Conservation (phyloP, 2,797 vertebrate species). For the Miichthys miiuy region DNA sequence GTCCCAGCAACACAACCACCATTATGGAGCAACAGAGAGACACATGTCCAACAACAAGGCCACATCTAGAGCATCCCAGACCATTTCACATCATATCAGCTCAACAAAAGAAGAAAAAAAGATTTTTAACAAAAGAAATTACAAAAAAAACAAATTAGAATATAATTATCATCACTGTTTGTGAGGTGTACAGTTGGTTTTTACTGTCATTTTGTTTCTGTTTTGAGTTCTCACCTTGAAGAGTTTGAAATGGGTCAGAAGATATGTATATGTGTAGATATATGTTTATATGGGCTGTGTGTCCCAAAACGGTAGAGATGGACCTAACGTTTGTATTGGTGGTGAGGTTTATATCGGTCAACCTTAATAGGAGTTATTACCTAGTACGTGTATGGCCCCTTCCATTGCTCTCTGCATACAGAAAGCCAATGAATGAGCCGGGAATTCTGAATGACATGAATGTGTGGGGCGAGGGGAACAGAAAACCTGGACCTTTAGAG, state of each 20-base stretch:
- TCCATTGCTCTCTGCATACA: constrained; percentile 57
- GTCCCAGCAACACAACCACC: constrained; percentile 65
- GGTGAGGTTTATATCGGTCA: constrained; percentile 71
- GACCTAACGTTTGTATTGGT: constrained; percentile 82
- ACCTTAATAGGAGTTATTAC: constrained; percentile 63
- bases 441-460: constrained; percentile 72
- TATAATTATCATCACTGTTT: constrained; percentile 78
- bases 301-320: constrained; percentile 77
- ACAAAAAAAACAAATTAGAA: constrained; percentile 65
- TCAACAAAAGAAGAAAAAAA: constrained; percentile 56
- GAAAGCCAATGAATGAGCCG: constrained; percentile 54
- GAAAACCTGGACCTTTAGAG: constrained; percentile 76
- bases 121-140: constrained; percentile 62
- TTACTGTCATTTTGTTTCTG: constrained; percentile 65
- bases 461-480: constrained; percentile 62
- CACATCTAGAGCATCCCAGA: constrained; percentile 57
- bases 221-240: constrained; percentile 71
- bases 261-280: constrained; percentile 82
- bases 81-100: constrained; percentile 72
- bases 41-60: constrained; percentile 57
- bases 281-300: constrained; percentile 79
- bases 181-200: constrained; percentile 82
- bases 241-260: constrained; percentile 71
- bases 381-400: constrained; percentile 55
- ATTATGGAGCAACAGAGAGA: constrained; percentile 59